Conservation (phyloP, 1,140 invertebrate species). For the Potamilus streckersoni region DNA sequence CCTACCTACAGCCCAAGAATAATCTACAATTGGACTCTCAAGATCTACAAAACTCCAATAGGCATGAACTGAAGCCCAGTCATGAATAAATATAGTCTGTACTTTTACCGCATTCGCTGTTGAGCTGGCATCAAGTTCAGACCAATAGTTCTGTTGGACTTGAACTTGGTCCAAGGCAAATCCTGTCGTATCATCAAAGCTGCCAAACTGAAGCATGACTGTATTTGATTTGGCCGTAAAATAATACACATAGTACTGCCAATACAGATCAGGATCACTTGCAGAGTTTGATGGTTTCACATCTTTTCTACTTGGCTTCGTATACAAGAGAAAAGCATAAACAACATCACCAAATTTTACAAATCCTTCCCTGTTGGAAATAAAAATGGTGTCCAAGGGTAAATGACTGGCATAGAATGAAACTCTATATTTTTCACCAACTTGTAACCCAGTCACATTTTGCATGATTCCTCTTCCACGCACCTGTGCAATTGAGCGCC, state of each 20-base stretch:
- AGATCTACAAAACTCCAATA: constrained; percentile 33
- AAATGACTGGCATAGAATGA: constrained; percentile 19
- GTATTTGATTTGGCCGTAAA: constrained; percentile 6
- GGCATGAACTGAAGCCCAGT: constrained; percentile 33
- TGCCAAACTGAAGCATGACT: constrained; percentile 7
- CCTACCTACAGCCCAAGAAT: constrained; percentile 41
- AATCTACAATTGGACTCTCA: constrained; percentile 31
- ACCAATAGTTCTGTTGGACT: constrained; percentile 5
- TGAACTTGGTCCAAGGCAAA: constrained; percentile 23
- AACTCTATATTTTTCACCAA: neutral
- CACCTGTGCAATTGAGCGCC: neutral
- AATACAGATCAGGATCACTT: constrained; percentile 1
- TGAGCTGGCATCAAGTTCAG: neutral
- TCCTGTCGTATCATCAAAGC: neutral
- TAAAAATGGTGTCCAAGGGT: neutral
- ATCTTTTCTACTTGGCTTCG: neutral
- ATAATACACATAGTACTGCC: constrained; percentile 31
- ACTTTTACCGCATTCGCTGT: neutral
- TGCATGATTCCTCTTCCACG: neutral
- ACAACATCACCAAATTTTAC: constrained; percentile 9
- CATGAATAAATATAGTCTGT: constrained; percentile 22
- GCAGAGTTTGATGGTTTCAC: neutral
- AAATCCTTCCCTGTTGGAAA: constrained; percentile 7
- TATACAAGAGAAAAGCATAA: constrained; percentile 18
- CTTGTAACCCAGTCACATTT: neutral